Percentiles rank a stretch among this genome's conserved stretches.
Conservation (phyloP, 1,140 invertebrate genomes). For the Drosophila baimaii region DNA sequence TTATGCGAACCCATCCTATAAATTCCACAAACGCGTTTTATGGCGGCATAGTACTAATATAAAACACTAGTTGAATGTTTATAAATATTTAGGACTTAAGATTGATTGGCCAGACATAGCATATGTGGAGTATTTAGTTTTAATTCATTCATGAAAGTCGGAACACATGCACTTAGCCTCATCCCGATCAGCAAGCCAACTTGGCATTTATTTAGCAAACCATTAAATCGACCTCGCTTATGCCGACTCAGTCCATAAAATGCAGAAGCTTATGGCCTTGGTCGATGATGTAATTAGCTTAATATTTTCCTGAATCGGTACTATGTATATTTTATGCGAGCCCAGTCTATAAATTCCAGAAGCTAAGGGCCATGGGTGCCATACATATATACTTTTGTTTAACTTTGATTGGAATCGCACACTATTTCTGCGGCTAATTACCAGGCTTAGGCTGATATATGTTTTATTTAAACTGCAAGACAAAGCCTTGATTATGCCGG, state of each 20-base stretch:
- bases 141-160: background rate
- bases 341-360: slow-evolving; percentile 6
- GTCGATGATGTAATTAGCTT: slow-evolving; percentile 1
- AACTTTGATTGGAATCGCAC: background rate
- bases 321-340: background rate
- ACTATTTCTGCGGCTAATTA: background rate
- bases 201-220: background rate
- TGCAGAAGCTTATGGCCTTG: background rate
- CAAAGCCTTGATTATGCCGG: slow-evolving; percentile 2
- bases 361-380: background rate
- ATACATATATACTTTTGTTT: background rate
- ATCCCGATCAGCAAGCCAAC: background rate
- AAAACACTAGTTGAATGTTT: background rate
- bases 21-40: background rate
- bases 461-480: background rate
- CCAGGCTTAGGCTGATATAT: background rate
- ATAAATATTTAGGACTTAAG: background rate
- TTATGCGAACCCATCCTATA: slow-evolving; percentile 4
- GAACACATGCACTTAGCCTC: too few species aligned
- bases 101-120: too few species aligned
- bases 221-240: background rate
- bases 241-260: background rate
- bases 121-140: too few species aligned
- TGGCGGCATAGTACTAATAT: background rate
- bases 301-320: background rate